phyloP scores from a whole-genome alignment of 2,797 vertebrate species.

The Dicrostonyx torquatus region DNA sequence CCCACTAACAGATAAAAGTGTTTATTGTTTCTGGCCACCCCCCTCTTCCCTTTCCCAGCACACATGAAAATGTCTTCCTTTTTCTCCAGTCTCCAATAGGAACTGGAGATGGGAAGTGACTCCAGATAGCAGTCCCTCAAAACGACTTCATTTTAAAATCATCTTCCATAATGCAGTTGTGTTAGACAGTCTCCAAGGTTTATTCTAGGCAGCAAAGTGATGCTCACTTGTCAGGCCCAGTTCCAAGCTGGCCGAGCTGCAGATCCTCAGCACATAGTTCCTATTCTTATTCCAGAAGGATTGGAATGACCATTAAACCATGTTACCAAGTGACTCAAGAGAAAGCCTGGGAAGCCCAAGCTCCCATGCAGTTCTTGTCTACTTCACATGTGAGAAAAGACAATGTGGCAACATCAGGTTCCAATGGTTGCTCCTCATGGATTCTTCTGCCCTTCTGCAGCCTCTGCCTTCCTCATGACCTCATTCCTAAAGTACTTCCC shows the following conservation, averaged over 20 bases:
- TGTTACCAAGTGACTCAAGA: background rate
- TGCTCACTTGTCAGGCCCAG: background rate
- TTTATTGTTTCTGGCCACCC: background rate
- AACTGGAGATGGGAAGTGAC: background rate
- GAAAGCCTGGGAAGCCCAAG: background rate
- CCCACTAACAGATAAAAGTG: background rate
- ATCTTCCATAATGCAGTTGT: background rate
- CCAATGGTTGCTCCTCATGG: no score
- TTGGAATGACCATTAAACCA: background rate
- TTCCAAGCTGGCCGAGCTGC: background rate
- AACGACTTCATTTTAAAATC: background rate
- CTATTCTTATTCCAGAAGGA: background rate
- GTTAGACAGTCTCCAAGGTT: background rate
- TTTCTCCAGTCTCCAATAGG: background rate
- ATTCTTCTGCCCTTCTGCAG: background rate
- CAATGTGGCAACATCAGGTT: background rate
- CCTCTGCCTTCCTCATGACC: background rate
- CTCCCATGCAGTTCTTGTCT: background rate
- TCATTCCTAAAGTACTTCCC: background rate
- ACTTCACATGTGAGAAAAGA: background rate
- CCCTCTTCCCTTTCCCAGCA: background rate
- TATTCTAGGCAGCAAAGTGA: background rate
- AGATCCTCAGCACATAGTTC: background rate
- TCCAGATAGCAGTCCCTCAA: background rate
- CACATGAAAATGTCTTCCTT: background rate